Base-by-base conservation (phyloP, 2,113 vertebrate species). In the Gorsachius goisagi region DNA sequence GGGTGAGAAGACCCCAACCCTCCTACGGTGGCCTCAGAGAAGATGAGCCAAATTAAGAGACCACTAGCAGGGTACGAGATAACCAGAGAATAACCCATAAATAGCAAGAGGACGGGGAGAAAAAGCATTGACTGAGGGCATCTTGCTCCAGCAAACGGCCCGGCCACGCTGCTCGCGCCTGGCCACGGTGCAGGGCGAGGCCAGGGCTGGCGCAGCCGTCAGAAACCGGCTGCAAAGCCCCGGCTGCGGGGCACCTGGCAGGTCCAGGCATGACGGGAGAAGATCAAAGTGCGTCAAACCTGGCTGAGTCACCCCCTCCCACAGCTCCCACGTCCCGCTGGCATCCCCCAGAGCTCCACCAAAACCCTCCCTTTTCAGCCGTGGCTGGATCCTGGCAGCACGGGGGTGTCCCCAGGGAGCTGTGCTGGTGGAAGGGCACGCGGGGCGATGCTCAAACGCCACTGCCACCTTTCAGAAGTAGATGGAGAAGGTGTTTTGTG, bases 121-220 rank as follows among this genome's bases (percentile, higher is more conserved):
- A 56, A 47, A 52, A 33, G 15, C 68, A 9, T 8, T 27, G 72
- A 15, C n/a, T 28, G 77, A 21, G n/a, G 22, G 22, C 49, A 11
- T 30, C 30, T 37, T 52, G 53, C 66, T 88, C 12, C 58, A 76
- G 75, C 33, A 33, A 41, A 37, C 0, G 2, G 63, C 55, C 33
- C 5, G 2, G 28, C 62, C 33, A 24, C 16, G 0, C 9, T 21
- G 37, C 67, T 82, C 23, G 7, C 6, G 1, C 10, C 22, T 2
- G 1, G 22, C 28, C 35, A 10, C 0, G 0, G 58, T 0, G 0
- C 53, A 44, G 33, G 0, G 0, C 44, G 27, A 1, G 9, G 75
- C 56, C 58, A 49, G 47, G 67, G 28, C 41, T 17, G 15, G 4
- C 7, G 77, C 44, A 72, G 77, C 63, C 8, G 0, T 32, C 1